These are phyloP conservation scores for Cardiocondyla obscurior DNA, from an alignment of 1,140 invertebrate genomes.

Conservation along the genomic window DNA sequence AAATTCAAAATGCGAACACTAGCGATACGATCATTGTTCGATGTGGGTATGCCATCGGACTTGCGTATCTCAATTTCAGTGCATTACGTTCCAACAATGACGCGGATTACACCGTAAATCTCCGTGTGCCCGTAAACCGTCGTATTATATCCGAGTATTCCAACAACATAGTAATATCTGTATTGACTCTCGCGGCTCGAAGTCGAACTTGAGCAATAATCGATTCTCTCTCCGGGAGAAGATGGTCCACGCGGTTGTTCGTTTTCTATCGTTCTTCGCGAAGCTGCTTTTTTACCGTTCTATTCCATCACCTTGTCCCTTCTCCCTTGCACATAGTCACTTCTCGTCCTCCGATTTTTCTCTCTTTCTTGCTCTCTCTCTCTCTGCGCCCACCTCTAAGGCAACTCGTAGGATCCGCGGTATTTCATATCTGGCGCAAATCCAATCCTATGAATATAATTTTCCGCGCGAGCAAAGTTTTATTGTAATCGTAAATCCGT, in stretches of 20 bases:
- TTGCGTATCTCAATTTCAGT: conserved; percentile 36
- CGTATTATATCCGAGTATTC: conserved; percentile 48
- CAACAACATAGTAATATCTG: conserved; percentile 59
- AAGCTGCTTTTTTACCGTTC: conserved; percentile 28
- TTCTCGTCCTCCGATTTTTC: neutral
- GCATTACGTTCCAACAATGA: conserved; percentile 45
- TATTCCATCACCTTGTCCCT: conserved; percentile 22
- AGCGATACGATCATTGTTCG: neutral
- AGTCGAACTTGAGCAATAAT: conserved; percentile 64
- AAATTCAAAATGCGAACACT: neutral
- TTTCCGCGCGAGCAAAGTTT: conserved; percentile 82
- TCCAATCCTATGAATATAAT: conserved; percentile 84
- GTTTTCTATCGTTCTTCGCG: neutral
- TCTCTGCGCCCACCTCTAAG: conserved; percentile 12
- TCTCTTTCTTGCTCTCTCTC: neutral
- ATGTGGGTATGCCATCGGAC: neutral
- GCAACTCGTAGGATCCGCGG: conserved; percentile 60
- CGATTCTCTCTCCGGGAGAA: conserved; percentile 56
- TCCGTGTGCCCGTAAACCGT: conserved; percentile 33
- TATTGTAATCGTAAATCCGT: conserved; percentile 84
- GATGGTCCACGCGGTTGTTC: conserved; percentile 37
- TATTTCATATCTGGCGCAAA: conserved; percentile 83
- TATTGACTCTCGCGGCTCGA: conserved; percentile 37
- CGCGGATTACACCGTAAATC: conserved; percentile 41
- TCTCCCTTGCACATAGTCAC: conserved; percentile 14